A percentile compares a stretch with the other conserved stretches of the same genome.
phyloP scores from a whole-genome alignment of 53 echinoderm and acorn worm species.

The Holothuria leucospilota region DNA sequence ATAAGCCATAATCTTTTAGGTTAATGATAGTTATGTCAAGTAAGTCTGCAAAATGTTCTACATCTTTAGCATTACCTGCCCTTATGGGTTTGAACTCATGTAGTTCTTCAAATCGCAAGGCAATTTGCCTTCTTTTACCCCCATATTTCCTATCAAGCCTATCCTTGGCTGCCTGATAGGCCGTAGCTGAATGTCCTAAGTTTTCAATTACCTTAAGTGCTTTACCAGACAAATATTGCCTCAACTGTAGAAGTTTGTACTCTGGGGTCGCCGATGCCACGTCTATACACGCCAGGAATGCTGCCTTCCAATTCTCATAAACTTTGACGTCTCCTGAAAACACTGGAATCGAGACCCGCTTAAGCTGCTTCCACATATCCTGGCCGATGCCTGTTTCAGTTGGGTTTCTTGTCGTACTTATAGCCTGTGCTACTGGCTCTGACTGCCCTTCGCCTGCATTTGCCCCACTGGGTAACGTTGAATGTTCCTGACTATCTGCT shows the following conservation, averaged over 20 bases:
- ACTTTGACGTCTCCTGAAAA: constrained; percentile 9
- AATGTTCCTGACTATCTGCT: too few relatives aligned
- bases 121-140: too few relatives aligned
- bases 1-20: too few relatives aligned
- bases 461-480: background rate
- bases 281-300: background rate
- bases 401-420: too few relatives aligned
- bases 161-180: constrained; percentile 45
- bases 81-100: too few relatives aligned
- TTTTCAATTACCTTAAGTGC: constrained; percentile 17
- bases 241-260: too few relatives aligned
- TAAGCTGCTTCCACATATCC: constrained; percentile 15
- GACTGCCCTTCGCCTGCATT: background rate
- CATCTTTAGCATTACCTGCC: too few relatives aligned
- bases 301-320: constrained; percentile 10
- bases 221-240: background rate
- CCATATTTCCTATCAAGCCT: constrained; percentile 32
- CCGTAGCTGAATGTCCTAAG: constrained; percentile 20
- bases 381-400: background rate
- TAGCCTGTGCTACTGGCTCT: too few relatives aligned
- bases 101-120: too few relatives aligned
- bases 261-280: too few relatives aligned
- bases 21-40: too few relatives aligned
- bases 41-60: too few relatives aligned
- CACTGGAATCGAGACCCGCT: constrained; percentile 18